phyloP scores from a whole-genome alignment of 2,888 invertebrate genomes.

The Antheraea yamamai region DNA sequence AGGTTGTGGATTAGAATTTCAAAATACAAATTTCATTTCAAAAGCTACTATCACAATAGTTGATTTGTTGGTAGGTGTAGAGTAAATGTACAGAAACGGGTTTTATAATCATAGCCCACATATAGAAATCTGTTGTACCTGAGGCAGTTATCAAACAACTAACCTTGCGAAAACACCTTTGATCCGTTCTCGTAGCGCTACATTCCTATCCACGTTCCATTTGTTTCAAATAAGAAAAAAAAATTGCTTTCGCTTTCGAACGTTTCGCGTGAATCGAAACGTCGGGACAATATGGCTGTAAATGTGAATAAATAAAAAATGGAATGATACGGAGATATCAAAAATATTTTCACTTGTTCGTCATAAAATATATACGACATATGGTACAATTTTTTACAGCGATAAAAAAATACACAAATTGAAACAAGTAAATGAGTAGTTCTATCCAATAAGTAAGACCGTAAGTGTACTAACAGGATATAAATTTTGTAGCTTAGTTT shows the following conservation, averaged over 20 bases:
- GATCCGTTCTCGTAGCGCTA: conserved; percentile 29
- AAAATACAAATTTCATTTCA: background rate
- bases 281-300: conserved; percentile 25
- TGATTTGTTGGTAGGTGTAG: background rate
- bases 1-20: too few species aligned
- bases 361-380: background rate
- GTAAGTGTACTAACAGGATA: too few species aligned
- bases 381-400: background rate
- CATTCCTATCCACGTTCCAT: conserved; percentile 39
- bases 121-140: conserved; percentile 18
- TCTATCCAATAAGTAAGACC: too few species aligned
- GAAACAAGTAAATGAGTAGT: too few species aligned
- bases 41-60: background rate
- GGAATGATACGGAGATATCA: background rate
- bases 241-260: conserved; percentile 40
- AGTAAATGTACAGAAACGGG: background rate
- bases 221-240: conserved; percentile 27
- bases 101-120: conserved; percentile 10
- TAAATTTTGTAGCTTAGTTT: too few species aligned
- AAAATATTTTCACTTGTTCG: background rate
- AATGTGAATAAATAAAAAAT: background rate
- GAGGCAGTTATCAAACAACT: conserved; percentile 17
- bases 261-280: conserved; percentile 36
- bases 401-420: background rate
- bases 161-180: conserved; percentile 29